phyloP scores from a whole-genome alignment of 37 sponge, comb jelly and placozoan genomes.

The Cliona cf. orientalis region DNA sequence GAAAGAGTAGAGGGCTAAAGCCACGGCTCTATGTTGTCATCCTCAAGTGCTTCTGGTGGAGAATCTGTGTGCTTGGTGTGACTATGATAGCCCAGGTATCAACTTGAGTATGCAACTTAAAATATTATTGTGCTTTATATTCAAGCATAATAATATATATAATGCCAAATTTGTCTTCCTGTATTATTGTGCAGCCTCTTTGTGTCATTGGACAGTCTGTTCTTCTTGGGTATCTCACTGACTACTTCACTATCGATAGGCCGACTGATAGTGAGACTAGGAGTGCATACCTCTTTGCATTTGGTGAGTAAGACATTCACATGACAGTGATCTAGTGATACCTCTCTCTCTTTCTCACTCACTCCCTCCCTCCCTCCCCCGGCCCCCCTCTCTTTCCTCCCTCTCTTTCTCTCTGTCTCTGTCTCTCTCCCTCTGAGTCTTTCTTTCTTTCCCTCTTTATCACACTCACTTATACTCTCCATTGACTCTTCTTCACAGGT shows the following conservation, averaged over 20 bases:
- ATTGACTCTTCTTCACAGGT: slow-evolving; percentile 32
- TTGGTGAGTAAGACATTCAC: no score
- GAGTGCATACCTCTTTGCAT: slow-evolving; percentile 70
- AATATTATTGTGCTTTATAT: not conserved
- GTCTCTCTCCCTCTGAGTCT: not conserved
- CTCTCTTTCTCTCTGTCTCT: no score
- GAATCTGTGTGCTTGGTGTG: slow-evolving; percentile 27
- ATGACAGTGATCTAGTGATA: no score
- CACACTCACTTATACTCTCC: no score
- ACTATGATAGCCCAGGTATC: slow-evolving; percentile 27
- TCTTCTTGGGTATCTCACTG: slow-evolving; percentile 54
- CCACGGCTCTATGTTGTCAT: slow-evolving; percentile 51
- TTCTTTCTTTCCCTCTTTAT: no score
- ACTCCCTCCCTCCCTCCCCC: no score
- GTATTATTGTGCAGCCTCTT: slow-evolving; percentile 17
- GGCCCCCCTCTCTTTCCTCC: no score
- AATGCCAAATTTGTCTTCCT: no score
- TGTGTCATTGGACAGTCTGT: slow-evolving; percentile 61
- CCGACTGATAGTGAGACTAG: slow-evolving; percentile 34
- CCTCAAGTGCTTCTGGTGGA: slow-evolving; percentile 53
- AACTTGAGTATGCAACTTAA: not conserved
- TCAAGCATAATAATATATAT: not conserved
- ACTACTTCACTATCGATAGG: slow-evolving; percentile 48
- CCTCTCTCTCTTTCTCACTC: no score
- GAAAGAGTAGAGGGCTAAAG: slow-evolving; percentile 30